Base-by-base conservation (phyloP, 2,113 vertebrate genomes). In the Synchiropus splendidus region DNA sequence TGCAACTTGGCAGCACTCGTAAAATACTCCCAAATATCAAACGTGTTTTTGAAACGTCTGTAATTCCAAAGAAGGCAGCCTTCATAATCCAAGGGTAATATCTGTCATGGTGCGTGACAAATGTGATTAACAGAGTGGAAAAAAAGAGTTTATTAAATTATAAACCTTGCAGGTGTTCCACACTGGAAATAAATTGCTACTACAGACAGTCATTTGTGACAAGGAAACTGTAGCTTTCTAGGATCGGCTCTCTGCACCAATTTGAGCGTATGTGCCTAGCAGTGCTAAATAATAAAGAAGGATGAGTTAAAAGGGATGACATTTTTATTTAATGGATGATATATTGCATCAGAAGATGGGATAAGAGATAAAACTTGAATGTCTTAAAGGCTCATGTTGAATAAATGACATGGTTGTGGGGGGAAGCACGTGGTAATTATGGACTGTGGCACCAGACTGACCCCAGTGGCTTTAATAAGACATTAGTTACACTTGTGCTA, bases 361-460 rank as follows among this genome's bases (percentile, higher is more conserved):
- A 6, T 35, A 2, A n/a, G 12, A n/a, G 34, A 35, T 27, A 35
- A 35, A 14, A 35, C 3, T 35, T 35, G 34, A 35, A 35, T 35
- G 13, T 6, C n/a, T 35, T 35, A 31, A 44, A 44, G 34, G 12
- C 6, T 12, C 12, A 18, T 18, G 32, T 13, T 18, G 32, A 16
- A 45, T 13, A 18, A 18, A 18, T 6, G 31, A 6, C 6, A 18
- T 13, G 42, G 11, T 21, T 45, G n/a, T 18, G 34, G 34, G 34
- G 17, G 42, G 13, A 32, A 35, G 13, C 12, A 13, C n/a, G 12
- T 18, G 33, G 42, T 45, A 35, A 35, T 45, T 45, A 45, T 45
- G 34, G 34, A 8, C 34, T 35, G 10, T 35, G n/a, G 16, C 40
- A 31, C 44, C 34, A 43, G 14, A 59, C 45, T 11, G 37, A 21